Evolutionary conservation across 2,113 vertebrate genomes (phyloP).

Genomic region (Hemichromis elongatus): DNA sequence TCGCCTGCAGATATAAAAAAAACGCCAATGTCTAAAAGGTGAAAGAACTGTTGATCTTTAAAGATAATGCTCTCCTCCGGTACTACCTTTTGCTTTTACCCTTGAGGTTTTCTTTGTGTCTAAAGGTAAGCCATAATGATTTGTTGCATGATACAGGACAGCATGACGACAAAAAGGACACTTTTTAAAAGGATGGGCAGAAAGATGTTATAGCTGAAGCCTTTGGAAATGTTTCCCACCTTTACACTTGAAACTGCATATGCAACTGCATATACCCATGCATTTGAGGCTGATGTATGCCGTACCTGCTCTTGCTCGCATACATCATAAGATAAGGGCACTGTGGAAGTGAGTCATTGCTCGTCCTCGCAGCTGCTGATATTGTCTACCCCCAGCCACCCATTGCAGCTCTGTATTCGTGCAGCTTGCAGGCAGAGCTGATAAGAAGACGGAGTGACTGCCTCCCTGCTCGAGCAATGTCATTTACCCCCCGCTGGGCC

Average conservation of each 20-base stretch:
- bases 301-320: background rate
- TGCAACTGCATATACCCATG: background rate
- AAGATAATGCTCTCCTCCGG: conserved; percentile 25
- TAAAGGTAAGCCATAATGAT: conserved; percentile 18
- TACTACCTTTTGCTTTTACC: conserved; percentile 20
- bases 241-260: background rate
- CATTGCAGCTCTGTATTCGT: background rate
- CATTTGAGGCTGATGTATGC: background rate
- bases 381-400: background rate
- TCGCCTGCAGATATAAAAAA: conserved; percentile 12
- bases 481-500: conserved; percentile 51
- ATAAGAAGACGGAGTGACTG: conserved; percentile 25
- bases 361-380: conserved; percentile 13
- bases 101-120: conserved; percentile 26
- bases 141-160: background rate
- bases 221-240: background rate
- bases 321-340: conserved; percentile 27
- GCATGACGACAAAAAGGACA: background rate
- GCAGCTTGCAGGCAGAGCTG: conserved; percentile 9
- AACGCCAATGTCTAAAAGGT: conserved; percentile 18
- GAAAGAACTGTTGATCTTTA: conserved; percentile 22
- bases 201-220: background rate
- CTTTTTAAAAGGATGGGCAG: background rate
- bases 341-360: conserved; percentile 42
- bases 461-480: conserved; percentile 22